Evolutionary conservation across 2,113 vertebrate species (phyloP).

Genomic region (Excalfactoria chinensis): DNA sequence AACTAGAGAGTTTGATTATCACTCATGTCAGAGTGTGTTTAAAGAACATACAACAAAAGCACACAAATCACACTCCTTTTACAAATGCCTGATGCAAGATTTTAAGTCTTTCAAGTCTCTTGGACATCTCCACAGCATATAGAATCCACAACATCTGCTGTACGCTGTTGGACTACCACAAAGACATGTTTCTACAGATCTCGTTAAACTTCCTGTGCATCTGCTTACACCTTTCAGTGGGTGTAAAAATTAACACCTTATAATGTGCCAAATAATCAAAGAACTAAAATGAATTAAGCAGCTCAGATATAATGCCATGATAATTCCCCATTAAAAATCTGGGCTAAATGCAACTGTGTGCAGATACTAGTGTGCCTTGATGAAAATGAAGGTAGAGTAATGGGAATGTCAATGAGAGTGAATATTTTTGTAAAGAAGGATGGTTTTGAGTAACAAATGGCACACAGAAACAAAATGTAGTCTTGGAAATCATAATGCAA

Average conservation of each 20-base stretch:
- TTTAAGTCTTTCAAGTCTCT: not conserved
- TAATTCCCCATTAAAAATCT: not conserved
- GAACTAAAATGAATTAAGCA: constrained; percentile 34
- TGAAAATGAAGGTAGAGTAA: not conserved
- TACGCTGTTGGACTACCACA: not conserved
- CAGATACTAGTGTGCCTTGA: not conserved
- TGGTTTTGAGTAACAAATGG: not conserved
- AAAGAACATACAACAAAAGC: not conserved
- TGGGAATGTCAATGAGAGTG: not conserved
- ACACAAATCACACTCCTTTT: not conserved
- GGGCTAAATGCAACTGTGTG: not conserved
- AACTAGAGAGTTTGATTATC: not conserved
- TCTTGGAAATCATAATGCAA: not conserved
- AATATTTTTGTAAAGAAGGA: not conserved
- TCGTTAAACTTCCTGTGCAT: constrained; percentile 29
- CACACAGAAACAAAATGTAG: not conserved
- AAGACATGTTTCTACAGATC: constrained; percentile 11
- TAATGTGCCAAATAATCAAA: constrained; percentile 49
- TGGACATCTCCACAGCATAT: not conserved
- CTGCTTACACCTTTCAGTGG: not conserved
- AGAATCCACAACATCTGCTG: constrained; percentile 29
- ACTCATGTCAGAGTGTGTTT: not conserved
- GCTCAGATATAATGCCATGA: not conserved
- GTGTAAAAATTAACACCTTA: constrained; percentile 44
- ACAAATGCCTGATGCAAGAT: not conserved